Conservation (phyloP, 2,888 invertebrate genomes). For the Aspidapion aeneum region DNA sequence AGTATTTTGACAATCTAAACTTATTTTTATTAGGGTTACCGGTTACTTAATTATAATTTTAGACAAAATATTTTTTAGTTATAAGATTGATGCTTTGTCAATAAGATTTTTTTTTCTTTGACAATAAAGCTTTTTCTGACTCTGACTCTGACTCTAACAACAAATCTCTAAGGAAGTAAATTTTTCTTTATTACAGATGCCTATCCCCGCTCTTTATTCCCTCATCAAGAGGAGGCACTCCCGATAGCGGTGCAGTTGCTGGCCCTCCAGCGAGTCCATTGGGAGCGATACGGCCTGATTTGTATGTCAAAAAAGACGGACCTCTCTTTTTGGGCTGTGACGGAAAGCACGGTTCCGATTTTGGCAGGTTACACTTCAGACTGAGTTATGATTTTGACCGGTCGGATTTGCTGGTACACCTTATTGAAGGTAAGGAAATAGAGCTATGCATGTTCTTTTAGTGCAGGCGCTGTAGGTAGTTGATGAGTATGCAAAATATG, state of each 20-base stretch:
- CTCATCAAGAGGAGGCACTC: conserved; percentile 53
- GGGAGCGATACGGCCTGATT: conserved; percentile 83
- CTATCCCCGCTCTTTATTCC: conserved; percentile 77
- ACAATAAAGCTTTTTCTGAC: no score
- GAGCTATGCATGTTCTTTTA: no score
- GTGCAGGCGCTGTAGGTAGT: no score
- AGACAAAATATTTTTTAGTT: no score
- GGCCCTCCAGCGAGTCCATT: conserved; percentile 49
- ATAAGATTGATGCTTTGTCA: no score
- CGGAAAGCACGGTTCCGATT: conserved; percentile 59
- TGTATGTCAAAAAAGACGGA: conserved; percentile 78
- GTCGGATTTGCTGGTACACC: conserved; percentile 85
- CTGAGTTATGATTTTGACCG: conserved; percentile 87
- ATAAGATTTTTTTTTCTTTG: no score
- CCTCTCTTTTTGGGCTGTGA: conserved; percentile 62
- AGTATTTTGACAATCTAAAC: no score
- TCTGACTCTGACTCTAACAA: no score
- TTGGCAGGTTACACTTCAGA: conserved; percentile 80
- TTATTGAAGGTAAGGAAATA: conserved; percentile 80
- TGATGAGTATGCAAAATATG: no score
- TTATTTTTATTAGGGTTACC: no score
- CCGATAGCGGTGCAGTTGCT: conserved; percentile 41
- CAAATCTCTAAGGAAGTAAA: no score
- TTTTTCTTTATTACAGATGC: conserved; percentile 55
- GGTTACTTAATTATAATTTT: no score